Base-by-base conservation (phyloP, 2,888 invertebrate species). In the Drosophila ezoana region DNA sequence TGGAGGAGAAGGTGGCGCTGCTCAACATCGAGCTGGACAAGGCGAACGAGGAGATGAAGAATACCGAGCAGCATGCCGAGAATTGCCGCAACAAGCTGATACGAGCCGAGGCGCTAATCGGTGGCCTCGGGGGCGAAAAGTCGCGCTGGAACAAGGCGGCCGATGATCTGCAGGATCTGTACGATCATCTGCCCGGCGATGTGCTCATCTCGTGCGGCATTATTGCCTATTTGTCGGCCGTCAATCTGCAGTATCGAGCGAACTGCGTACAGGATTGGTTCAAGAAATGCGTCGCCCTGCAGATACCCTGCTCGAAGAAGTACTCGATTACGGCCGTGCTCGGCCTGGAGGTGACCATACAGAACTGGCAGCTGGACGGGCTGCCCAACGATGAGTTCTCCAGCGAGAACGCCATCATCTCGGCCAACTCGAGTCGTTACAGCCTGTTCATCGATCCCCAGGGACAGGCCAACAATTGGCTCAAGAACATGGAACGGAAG, bases 381-480 rank as follows among this genome's bases (percentile, higher is more conserved):
- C 92, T 98, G 45, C 98, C 98, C 0, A 94, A 96, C 9, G 98
- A 98, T 91, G 94, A 94, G 11, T 94, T 98, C 81, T 97, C 97
- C 0, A 96, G 97, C 37, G 98, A 98, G 92, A 98, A 97, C 67
- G 97, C 97, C 3, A 96, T 98, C 47, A 94, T 98, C 66, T 96
- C 97, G 72, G 94, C 94, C 43, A 95, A 96, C 92, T 97, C 98
- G 0, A 94, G 95, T 16, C 94, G 98, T 37, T 98, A 97, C 95
- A 97, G 98, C 1, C 94, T 98, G 37, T 96, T 98, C 91, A 96
- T 98, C 74, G 98, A 98, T 93, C 98, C 98, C 0, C 98, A 98
- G 92, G 96, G 96, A 10, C 98, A 98, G 91, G 98, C 98, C 33
- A 97, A 97, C 90, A 97, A 96, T 90, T 98, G 98, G 98, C 95